Evolutionary conservation across 2,113 vertebrate species (phyloP).

Genomic region (Odobenus rosmarus): DNA sequence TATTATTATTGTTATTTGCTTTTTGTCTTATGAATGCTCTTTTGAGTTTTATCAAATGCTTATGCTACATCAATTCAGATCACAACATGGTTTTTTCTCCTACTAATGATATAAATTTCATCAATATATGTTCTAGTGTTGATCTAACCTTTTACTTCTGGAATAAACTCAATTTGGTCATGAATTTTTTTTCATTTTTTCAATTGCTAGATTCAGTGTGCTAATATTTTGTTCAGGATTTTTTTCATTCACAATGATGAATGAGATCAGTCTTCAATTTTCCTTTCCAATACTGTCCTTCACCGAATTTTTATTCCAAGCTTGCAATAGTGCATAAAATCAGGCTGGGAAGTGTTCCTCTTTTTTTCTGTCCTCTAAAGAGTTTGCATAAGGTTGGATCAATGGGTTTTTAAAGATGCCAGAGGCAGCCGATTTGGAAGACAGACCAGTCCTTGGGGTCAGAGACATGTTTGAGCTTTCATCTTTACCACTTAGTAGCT

Average conservation of each 20-base stretch:
- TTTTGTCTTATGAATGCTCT: background rate
- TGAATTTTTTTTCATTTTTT: background rate
- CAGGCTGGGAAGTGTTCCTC: background rate
- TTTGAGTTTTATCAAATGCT: conserved; percentile 36
- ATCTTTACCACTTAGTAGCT: background rate
- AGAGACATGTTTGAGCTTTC: background rate
- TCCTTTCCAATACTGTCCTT: background rate
- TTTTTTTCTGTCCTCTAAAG: background rate
- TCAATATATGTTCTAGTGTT: background rate
- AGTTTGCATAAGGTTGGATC: background rate
- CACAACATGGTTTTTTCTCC: background rate
- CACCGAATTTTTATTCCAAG: background rate
- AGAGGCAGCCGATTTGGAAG: background rate
- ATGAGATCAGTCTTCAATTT: background rate
- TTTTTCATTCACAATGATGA: background rate
- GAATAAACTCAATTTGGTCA: background rate
- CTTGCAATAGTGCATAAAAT: background rate
- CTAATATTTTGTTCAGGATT: conserved; percentile 48
- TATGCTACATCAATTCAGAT: background rate
- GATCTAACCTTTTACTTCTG: background rate
- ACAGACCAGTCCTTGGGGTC: background rate
- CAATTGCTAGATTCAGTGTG: background rate
- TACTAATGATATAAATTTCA: background rate
- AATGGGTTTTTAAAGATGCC: background rate
- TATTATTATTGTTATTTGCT: background rate